Evolutionary conservation across 2,888 invertebrate species (phyloP), one percentile per base, ranked within the genome.

Genomic region (Eristalis pertinax): DNA sequence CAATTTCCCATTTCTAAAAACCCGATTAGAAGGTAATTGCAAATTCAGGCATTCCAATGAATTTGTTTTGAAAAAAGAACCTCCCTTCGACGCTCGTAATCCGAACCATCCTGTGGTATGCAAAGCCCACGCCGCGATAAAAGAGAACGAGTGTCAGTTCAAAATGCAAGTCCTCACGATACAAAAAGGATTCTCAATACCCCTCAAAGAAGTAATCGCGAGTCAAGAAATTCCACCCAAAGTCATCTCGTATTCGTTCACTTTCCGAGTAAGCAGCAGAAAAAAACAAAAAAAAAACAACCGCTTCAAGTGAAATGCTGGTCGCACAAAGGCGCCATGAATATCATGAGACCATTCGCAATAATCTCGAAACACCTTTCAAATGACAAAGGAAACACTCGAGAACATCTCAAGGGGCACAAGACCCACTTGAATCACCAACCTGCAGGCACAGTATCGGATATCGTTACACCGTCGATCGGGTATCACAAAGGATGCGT

Each of bases 401-500:
- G 41, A 76, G 76, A 76, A 50, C 67, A 68, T 76, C 50, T 60
- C 60, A 62, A 60, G 41, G 19, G 41, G 60, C 63, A 63, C 69
- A 77, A 50, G n/a, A 19, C 50, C 2, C 50, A 63, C 63, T 77
- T 63, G 35, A 63, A 63, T 62, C 41, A n/a, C 62, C 68, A 43
- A 50, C 77, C 69, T 76, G 60, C 43, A 68, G 60, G 50, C 67
- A 35, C 38, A 19, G 63, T 63, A 56, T 77, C 77, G 56, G 69
- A 38, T 70, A 38, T 38, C 38, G 32, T 64, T 78, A 56, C 64
- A 32, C 64, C 24, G 56, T 62, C 58, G 65, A 72, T 79, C 67
- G 56, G 65, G 41, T 73, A 65, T 41, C 79, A 72, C 65, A 72
- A 79, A 79, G 43, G 58, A 32, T 11, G 64, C 58, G 32, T 63